Percentiles rank a stretch among this genome's conserved stretches.
Evolutionary conservation across 35 echinoderm and acorn worm genomes (phyloP).

Genomic region (Anneissia japonica): DNA sequence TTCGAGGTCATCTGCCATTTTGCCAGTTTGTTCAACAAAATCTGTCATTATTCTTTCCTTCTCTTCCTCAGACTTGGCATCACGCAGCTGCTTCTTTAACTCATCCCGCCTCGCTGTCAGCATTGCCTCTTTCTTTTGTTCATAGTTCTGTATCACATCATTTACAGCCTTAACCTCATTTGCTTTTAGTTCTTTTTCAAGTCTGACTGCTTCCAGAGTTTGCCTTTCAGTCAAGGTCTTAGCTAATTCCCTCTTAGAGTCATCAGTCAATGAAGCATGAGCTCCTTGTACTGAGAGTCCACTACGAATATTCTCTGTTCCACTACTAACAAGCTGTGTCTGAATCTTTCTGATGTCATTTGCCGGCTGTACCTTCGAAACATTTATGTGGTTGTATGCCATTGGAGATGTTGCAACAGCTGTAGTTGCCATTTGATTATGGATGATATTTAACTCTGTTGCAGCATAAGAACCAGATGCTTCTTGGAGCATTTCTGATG

Average conservation of each 20-base stretch:
- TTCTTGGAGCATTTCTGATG: neutral
- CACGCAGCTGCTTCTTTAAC: slow-evolving; percentile 52
- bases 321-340: neutral
- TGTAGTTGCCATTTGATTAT: neutral
- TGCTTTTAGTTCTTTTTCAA: slow-evolving; percentile 51
- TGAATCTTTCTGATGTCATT: neutral
- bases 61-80: slow-evolving; percentile 58
- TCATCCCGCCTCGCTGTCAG: slow-evolving; percentile 59
- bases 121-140: slow-evolving; percentile 68
- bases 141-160: slow-evolving; percentile 53
- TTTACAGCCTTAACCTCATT: slow-evolving; percentile 78
- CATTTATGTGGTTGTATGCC: neutral
- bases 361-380: neutral
- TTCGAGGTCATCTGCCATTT: slow-evolving; percentile 58
- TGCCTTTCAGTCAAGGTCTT: slow-evolving; percentile 87
- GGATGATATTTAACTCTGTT: neutral
- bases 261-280: slow-evolving; percentile 57
- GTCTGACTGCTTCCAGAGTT: slow-evolving; percentile 73
- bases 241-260: slow-evolving; percentile 50
- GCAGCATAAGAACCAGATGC: neutral
- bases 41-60: slow-evolving; percentile 54
- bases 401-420: neutral
- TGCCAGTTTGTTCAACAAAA: slow-evolving; percentile 62
- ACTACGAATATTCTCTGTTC: neutral
- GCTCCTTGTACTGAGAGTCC: neutral